These are phyloP conservation scores for Caerostris extrusa DNA, from an alignment of 1,140 invertebrate species.

Conservation along the genomic window DNA sequence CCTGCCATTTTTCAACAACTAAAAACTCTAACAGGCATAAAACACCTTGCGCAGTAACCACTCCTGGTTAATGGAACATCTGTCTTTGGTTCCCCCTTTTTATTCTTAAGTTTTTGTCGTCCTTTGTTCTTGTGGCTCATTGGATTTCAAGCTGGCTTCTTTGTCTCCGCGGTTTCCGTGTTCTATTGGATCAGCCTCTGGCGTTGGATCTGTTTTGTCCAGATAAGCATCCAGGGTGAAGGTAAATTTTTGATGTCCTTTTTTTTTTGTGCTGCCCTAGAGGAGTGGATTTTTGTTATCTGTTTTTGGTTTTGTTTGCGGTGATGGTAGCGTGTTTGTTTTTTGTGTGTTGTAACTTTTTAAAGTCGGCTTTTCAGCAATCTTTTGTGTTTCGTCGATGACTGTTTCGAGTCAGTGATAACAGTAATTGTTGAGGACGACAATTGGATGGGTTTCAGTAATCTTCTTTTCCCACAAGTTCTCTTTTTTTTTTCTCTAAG, in stretches of 20 bases:
- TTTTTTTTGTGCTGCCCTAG: background rate
- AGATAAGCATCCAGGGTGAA: slow-evolving; percentile 18
- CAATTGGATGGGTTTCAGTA: too few species aligned
- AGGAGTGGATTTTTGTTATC: background rate
- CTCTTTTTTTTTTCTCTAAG: too few species aligned
- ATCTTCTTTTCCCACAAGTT: too few species aligned
- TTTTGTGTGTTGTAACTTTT: too few species aligned
- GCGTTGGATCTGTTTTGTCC: background rate
- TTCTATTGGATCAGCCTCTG: slow-evolving; percentile 11
- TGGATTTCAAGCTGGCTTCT: background rate
- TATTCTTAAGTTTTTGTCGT: too few species aligned
- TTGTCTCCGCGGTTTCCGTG: background rate
- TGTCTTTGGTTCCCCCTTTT: background rate
- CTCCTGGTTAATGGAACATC: slow-evolving; percentile 5
- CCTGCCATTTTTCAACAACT: background rate
- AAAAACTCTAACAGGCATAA: background rate
- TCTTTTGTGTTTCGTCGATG: too few species aligned
- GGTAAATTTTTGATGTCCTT: background rate
- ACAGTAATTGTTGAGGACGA: too few species aligned
- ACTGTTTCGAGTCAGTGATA: too few species aligned
- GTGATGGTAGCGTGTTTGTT: too few species aligned
- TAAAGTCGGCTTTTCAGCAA: too few species aligned
- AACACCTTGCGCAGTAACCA: background rate
- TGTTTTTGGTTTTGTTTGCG: background rate
- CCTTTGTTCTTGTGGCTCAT: background rate